phyloP scores from a whole-genome alignment of 2,797 vertebrate species.

The Hippocampus kuda region DNA sequence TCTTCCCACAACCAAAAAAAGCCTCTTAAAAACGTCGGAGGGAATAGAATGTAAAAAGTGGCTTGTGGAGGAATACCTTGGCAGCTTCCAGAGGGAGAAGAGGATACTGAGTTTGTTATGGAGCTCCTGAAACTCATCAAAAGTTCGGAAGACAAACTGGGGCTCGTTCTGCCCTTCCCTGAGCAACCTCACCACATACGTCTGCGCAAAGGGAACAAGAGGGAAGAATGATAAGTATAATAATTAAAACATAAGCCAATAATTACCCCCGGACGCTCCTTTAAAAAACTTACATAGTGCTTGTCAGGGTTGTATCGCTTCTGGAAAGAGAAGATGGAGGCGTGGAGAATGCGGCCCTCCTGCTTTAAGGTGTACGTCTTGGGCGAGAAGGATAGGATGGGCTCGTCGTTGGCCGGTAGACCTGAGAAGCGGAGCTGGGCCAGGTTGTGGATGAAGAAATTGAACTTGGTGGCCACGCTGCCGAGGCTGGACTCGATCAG shows the following conservation, averaged over 20 bases:
- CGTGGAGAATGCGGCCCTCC: slow-evolving; percentile 83
- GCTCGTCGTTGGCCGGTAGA: slow-evolving; percentile 87
- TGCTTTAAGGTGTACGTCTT: slow-evolving; percentile 90
- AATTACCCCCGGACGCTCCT: background rate
- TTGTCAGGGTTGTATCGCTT: slow-evolving; percentile 98
- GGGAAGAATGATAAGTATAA: background rate
- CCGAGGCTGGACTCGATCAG: slow-evolving; percentile 95
- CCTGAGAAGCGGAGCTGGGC: slow-evolving; percentile 94
- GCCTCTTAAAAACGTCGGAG: background rate
- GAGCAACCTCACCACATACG: slow-evolving; percentile 85
- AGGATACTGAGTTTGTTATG: slow-evolving; percentile 94
- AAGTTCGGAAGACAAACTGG: slow-evolving; percentile 90
- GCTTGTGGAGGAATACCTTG: slow-evolving; percentile 64
- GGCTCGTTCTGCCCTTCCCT: slow-evolving; percentile 85
- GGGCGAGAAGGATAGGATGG: slow-evolving; percentile 90
- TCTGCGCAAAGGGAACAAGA: slow-evolving; percentile 60
- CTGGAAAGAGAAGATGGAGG: slow-evolving; percentile 92
- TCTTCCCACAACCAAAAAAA: background rate
- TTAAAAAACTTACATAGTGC: slow-evolving; percentile 77
- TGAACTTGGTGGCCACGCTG: slow-evolving; percentile 96
- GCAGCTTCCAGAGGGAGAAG: slow-evolving; percentile 95
- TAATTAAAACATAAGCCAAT: background rate
- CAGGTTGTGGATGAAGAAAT: slow-evolving; percentile 98
- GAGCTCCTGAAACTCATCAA: slow-evolving; percentile 97
- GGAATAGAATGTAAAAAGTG: background rate